Evolutionary conservation across 2,888 invertebrate species (phyloP).

Genomic region (Phaedon cochleariae): DNA sequence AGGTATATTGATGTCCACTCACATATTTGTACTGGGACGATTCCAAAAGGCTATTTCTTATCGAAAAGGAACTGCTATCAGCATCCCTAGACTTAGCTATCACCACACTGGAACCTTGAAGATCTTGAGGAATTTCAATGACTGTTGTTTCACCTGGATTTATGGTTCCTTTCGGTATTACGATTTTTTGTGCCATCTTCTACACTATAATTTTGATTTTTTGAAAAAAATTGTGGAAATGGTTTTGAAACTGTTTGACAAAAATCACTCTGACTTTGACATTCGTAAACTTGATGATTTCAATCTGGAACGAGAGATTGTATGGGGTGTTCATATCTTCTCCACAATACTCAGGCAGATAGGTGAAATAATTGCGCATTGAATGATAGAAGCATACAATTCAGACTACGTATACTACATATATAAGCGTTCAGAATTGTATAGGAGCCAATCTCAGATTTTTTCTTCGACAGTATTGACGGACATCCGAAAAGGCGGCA

Average conservation of each 20-base stretch:
- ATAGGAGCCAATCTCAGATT: no score
- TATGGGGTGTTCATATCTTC: not conserved
- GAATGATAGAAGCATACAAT: no score
- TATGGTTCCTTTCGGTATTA: slow-evolving; percentile 54
- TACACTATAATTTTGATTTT: slow-evolving; percentile 5
- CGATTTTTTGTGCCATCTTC: slow-evolving; percentile 45
- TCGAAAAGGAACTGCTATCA: not conserved
- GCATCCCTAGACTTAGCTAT: slow-evolving; percentile 37
- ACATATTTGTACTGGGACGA: not conserved
- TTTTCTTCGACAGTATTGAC: no score
- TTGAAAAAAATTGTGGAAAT: not conserved
- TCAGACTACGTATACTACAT: no score
- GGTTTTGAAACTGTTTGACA: not conserved
- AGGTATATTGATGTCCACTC: no score
- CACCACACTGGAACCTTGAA: slow-evolving; percentile 50
- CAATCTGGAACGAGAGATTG: not conserved
- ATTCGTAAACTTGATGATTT: not conserved
- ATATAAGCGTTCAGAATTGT: no score
- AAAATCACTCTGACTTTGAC: not conserved
- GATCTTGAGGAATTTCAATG: slow-evolving; percentile 52
- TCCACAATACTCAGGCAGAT: no score
- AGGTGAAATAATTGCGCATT: no score
- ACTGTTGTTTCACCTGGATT: slow-evolving; percentile 54
- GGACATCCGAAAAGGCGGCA: no score
- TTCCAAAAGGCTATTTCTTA: not conserved